phyloP scores from a whole-genome alignment of 2,888 invertebrate species.

The Yponomeuta malinellus region DNA sequence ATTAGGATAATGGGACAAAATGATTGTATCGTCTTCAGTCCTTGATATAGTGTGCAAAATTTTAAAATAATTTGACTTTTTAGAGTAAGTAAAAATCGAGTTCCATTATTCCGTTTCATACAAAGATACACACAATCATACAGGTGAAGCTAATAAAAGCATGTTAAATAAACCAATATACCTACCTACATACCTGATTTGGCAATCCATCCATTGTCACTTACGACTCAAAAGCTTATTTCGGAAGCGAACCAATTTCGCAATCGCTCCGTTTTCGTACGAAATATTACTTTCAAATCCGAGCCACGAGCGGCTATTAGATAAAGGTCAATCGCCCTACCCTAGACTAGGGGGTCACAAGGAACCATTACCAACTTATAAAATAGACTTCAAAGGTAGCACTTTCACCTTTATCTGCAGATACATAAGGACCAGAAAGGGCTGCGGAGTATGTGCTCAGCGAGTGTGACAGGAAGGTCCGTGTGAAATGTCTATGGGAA shows the following conservation, averaged over 20 bases:
- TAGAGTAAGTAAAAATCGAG: no score
- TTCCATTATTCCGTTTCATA: no score
- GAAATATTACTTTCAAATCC: conserved; percentile 1
- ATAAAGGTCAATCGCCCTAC: conserved; percentile 7
- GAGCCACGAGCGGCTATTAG: background rate
- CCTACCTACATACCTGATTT: no score
- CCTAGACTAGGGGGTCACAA: conserved; percentile 4
- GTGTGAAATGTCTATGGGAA: conserved; percentile 68
- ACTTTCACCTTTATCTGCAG: background rate
- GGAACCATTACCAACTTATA: background rate
- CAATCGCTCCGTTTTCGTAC: background rate
- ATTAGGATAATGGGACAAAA: no score
- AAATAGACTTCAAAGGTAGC: background rate
- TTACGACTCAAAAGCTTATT: background rate
- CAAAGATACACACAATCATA: no score
- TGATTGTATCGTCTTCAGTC: no score
- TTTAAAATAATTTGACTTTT: no score
- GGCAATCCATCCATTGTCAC: no score
- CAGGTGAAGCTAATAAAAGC: no score
- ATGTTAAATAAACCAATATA: no score
- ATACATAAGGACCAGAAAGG: background rate
- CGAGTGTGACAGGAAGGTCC: conserved; percentile 53
- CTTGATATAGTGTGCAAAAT: no score
- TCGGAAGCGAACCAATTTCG: background rate
- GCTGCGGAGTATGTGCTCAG: conserved; percentile 35